These are phyloP conservation scores for Actenoides lindsayi DNA, from an alignment of 2,113 vertebrate genomes.

Conservation along the genomic window DNA sequence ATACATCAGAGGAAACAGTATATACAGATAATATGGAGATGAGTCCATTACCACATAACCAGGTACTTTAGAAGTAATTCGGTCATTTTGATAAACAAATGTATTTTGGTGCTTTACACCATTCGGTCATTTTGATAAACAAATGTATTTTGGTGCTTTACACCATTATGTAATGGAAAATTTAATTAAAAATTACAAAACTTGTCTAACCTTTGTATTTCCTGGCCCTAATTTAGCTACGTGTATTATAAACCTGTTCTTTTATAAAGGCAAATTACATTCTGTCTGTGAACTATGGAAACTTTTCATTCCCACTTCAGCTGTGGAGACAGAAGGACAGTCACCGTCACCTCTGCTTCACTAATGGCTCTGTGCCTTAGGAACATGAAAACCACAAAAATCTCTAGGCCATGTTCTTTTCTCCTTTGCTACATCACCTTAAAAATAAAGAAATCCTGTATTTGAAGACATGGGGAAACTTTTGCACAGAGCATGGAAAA, in stretches of 20 bases:
- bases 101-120: too few relatives aligned
- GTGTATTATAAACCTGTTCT: neutral
- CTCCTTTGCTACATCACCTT: neutral
- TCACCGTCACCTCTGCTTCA: neutral
- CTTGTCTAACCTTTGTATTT: neutral
- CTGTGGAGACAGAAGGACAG: neutral
- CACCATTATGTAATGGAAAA: neutral
- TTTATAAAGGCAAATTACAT: neutral
- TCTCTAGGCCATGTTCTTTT: neutral
- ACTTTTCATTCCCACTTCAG: neutral
- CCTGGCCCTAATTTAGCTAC: neutral
- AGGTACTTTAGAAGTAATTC: neutral
- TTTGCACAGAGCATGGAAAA: neutral
- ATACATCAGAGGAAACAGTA: neutral
- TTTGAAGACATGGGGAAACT: neutral
- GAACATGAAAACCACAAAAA: neutral
- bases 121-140: neutral
- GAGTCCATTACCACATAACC: neutral
- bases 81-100: neutral
- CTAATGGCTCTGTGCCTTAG: neutral
- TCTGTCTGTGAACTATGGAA: neutral
- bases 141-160: neutral
- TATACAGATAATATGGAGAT: neutral
- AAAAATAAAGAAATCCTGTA: neutral
- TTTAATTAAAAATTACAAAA: slow-evolving; percentile 33